Conservation (phyloP, 2,113 vertebrate genomes). For the Gambusia holbrooki region DNA sequence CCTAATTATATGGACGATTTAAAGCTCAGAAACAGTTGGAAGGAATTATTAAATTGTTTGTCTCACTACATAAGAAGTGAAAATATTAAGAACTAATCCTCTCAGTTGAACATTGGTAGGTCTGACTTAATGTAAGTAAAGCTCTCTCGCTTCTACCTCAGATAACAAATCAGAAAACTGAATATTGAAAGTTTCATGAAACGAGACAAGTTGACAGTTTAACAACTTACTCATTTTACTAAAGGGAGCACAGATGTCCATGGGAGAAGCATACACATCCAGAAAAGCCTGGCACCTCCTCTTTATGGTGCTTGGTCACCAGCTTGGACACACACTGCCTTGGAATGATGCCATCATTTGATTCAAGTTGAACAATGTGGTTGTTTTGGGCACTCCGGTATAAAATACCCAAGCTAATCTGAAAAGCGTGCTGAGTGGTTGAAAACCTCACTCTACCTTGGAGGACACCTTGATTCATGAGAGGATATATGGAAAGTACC, state of each 20-base stretch:
- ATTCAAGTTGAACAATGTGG: no score
- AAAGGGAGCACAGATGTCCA: no score
- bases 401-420: no score
- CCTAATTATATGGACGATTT: not conserved
- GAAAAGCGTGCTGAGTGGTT: no score
- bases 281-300: no score
- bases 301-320: no score
- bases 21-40: not conserved
- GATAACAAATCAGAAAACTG: not conserved
- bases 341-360: no score
- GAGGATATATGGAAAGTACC: not conserved
- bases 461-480: not conserved
- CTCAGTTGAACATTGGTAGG: not conserved
- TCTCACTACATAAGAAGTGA: not conserved
- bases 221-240: no score
- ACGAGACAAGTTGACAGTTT: no score
- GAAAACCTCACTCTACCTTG: not conserved
- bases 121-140: not conserved
- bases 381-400: no score
- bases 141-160: not conserved
- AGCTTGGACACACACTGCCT: no score
- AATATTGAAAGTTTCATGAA: not conserved
- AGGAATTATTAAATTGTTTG: not conserved
- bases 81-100: not conserved
- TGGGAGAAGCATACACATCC: not conserved